These are phyloP conservation scores for Pyrrhia umbra DNA, from an alignment of 2,888 invertebrate genomes.

Conservation along the genomic window DNA sequence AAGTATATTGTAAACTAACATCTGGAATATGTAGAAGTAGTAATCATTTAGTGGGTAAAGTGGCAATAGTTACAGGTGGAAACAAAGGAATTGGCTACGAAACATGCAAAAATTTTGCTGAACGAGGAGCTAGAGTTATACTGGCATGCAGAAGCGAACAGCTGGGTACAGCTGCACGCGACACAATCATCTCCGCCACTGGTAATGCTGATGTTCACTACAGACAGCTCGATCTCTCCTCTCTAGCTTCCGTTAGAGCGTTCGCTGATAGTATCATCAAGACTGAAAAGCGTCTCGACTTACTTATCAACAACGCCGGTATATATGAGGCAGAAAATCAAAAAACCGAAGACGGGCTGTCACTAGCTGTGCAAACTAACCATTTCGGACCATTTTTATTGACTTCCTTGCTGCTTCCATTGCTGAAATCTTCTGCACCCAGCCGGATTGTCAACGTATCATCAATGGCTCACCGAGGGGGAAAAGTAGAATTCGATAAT, in stretches of 20 bases:
- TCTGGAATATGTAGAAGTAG: conserved; percentile 75
- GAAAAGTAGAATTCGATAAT: conserved; percentile 73
- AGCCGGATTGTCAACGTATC: conserved; percentile 82
- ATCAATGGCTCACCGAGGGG: conserved; percentile 74
- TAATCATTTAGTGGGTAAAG: conserved; percentile 93
- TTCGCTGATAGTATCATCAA: conserved; percentile 90
- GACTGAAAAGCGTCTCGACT: conserved; percentile 88
- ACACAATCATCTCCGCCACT: conserved; percentile 70
- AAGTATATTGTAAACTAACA: conserved; percentile 69
- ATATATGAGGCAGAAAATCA: conserved; percentile 77
- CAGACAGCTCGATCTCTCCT: conserved; percentile 86
- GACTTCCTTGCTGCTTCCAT: conserved; percentile 90
- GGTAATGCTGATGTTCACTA: conserved; percentile 77
- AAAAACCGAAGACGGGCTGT: conserved; percentile 91
- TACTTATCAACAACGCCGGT: conserved; percentile 92
- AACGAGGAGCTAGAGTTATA: conserved; percentile 93
- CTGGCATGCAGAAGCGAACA: conserved; percentile 94
- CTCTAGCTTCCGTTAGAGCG: conserved; percentile 88
- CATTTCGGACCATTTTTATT: conserved; percentile 92
- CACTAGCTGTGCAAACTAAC: conserved; percentile 89
- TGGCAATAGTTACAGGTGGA: conserved; percentile 95
- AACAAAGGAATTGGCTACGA: conserved; percentile 95
- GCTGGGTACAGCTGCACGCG: conserved; percentile 90
- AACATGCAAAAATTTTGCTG: conserved; percentile 93
- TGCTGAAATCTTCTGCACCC: conserved; percentile 78